Conservation (phyloP, 2,797 vertebrate species). For the Silurus lanzhouensis region DNA sequence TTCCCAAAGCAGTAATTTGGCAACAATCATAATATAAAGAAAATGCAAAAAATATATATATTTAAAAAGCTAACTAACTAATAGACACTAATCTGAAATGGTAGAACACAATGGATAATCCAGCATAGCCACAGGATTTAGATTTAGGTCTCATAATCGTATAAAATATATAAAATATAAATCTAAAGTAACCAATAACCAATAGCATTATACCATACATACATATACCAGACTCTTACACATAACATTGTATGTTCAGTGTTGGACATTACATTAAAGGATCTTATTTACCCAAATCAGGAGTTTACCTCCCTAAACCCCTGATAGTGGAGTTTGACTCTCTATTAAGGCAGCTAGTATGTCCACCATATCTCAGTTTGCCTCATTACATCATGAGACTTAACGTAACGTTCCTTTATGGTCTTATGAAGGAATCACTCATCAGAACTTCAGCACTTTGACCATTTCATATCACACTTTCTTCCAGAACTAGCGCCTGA, state of each 20-base stretch:
- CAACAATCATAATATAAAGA: too few relatives aligned
- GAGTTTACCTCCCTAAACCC: neutral
- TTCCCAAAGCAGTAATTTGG: neutral
- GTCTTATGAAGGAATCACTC: constrained; percentile 58
- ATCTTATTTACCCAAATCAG: neutral
- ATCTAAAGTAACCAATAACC: neutral
- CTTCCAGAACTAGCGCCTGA: neutral
- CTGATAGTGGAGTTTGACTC: neutral
- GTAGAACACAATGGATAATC: neutral
- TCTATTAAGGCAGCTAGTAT: constrained; percentile 11
- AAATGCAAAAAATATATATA: too few relatives aligned
- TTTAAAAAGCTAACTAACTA: neutral
- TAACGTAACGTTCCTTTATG: constrained; percentile 66
- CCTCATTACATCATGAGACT: constrained; percentile 52
- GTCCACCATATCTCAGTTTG: constrained; percentile 6
- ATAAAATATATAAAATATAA: neutral
- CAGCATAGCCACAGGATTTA: neutral
- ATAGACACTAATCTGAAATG: neutral
- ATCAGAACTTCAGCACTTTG: constrained; percentile 55
- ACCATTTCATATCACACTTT: constrained; percentile 20
- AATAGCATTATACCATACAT: neutral
- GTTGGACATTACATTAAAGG: neutral
- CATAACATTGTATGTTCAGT: neutral
- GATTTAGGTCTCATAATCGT: neutral
- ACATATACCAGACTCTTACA: neutral